Evolutionary conservation across 1,140 invertebrate genomes (phyloP).

Genomic region (Phthorimaea operculella): DNA sequence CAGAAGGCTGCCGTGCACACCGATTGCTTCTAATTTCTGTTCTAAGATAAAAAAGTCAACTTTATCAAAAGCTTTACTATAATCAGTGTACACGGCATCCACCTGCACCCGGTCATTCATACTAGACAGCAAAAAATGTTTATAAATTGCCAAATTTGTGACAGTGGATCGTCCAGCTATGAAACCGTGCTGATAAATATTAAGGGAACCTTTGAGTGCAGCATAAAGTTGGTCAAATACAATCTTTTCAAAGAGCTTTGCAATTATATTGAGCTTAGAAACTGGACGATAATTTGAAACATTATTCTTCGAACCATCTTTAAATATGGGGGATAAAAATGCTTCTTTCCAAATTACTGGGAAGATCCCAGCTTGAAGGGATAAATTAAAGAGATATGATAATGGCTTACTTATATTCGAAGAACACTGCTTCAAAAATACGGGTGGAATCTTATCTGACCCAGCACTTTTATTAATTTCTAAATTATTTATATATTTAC

Average conservation of each 20-base stretch:
- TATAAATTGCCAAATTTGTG: background rate
- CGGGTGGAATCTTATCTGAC: background rate
- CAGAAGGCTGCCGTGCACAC: too few species aligned
- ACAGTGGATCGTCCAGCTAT: background rate
- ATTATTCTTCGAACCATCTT: background rate
- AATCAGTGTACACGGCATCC: too few species aligned
- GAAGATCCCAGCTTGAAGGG: background rate
- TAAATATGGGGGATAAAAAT: background rate
- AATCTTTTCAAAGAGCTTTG: background rate
- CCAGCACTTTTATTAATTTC: background rate
- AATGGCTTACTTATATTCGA: background rate
- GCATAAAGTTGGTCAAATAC: background rate
- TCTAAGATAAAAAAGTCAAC: too few species aligned
- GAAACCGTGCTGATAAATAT: background rate
- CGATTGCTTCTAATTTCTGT: too few species aligned
- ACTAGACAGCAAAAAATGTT: background rate
- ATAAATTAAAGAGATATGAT: constrained; percentile 34
- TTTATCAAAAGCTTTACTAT: too few species aligned
- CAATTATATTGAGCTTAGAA: background rate
- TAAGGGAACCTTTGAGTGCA: background rate
- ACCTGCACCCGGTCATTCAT: background rate
- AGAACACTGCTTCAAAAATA: background rate
- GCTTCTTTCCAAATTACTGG: background rate
- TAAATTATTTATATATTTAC: background rate
- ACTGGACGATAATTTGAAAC: background rate